phyloP scores from a whole-genome alignment of 2,797 vertebrate genomes.

The Melanogrammus aeglefinus region DNA sequence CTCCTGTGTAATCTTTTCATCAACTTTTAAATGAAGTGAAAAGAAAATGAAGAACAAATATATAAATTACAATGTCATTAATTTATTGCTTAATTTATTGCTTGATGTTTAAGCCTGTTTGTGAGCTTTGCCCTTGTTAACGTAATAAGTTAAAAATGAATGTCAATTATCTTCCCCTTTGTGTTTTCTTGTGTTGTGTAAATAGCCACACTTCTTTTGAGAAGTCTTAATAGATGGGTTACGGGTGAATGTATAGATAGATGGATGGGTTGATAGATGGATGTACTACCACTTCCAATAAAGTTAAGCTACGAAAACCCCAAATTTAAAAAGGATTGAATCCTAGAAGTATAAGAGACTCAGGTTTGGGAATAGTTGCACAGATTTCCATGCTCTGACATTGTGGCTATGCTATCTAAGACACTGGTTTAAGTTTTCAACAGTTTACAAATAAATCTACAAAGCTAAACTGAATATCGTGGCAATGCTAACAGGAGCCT shows the following conservation, averaged over 20 bases:
- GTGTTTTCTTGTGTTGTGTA: too few relatives aligned
- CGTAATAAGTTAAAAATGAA: background rate
- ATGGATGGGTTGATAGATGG: too few relatives aligned
- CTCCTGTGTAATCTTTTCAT: background rate
- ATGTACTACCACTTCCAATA: too few relatives aligned
- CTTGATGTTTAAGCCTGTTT: background rate
- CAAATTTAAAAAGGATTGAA: background rate
- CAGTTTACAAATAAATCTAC: background rate
- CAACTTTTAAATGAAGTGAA: background rate
- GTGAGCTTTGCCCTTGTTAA: background rate
- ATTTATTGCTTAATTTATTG: background rate
- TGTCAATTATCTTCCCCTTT: background rate
- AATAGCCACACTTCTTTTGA: too few relatives aligned
- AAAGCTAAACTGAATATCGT: too few relatives aligned
- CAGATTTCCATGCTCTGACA: too few relatives aligned
- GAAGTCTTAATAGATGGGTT: too few relatives aligned
- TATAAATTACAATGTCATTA: background rate
- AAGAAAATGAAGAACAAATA: background rate
- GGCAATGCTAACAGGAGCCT: background rate
- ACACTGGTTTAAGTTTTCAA: background rate
- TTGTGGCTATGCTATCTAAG: background rate
- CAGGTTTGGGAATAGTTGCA: too few relatives aligned
- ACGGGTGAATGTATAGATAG: too few relatives aligned
- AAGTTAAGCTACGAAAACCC: too few relatives aligned
- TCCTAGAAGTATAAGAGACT: too few relatives aligned